phyloP scores from a whole-genome alignment of 2,113 vertebrate genomes.

The Amphilophus citrinellus region DNA sequence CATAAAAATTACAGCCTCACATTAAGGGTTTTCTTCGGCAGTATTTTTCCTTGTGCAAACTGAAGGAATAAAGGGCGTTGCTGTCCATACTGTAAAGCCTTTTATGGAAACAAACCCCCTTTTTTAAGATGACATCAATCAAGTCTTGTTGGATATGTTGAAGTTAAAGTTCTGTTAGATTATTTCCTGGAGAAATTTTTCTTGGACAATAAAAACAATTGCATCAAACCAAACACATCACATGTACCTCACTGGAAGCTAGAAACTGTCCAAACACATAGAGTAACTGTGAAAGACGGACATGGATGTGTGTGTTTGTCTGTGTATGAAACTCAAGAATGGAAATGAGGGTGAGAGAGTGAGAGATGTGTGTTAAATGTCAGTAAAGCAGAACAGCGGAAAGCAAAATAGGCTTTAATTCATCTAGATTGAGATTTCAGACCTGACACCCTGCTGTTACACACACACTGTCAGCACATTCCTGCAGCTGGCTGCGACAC shows the following conservation, averaged over 20 bases:
- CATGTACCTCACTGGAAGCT: not conserved
- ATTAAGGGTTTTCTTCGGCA: slow-evolving; percentile 5
- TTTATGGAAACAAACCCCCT: not conserved
- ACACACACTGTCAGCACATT: slow-evolving; percentile 67
- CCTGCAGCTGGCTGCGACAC: slow-evolving; percentile 16
- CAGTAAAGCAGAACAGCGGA: slow-evolving; percentile 37
- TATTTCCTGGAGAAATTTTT: not conserved
- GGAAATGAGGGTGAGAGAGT: slow-evolving; percentile 6
- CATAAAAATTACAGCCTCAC: not conserved
- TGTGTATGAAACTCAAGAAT: not conserved
- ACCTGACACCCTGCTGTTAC: slow-evolving; percentile 52
- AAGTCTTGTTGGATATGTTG: not conserved
- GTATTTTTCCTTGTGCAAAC: not conserved
- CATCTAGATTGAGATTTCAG: slow-evolving; percentile 66
- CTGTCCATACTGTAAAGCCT: not conserved
- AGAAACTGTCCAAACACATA: not conserved
- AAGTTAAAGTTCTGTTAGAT: slow-evolving; percentile 1
- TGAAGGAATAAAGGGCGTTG: not conserved
- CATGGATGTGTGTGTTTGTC: not conserved
- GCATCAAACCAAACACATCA: not conserved
- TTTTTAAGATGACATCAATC: slow-evolving; percentile 5
- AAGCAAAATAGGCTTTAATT: slow-evolving; percentile 55
- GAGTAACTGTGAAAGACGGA: not conserved
- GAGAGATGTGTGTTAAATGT: slow-evolving; percentile 29
- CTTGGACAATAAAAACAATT: not conserved